phyloP scores from a whole-genome alignment of 2,113 vertebrate genomes.

The Abramis brama region DNA sequence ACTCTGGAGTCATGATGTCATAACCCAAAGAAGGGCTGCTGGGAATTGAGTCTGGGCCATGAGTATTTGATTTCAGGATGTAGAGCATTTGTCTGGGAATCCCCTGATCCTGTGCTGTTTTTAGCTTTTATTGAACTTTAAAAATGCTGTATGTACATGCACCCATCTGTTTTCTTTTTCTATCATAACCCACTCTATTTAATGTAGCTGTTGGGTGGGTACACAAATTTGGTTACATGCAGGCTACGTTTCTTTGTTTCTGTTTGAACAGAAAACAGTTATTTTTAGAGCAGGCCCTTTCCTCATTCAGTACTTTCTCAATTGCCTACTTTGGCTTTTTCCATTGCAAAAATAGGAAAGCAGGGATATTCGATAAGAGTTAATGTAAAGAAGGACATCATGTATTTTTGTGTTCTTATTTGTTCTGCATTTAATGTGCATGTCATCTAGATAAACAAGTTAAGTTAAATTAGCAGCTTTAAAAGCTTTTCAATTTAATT shows the following conservation, averaged over 20 bases:
- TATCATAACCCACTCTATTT: neutral
- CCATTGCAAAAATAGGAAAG: neutral
- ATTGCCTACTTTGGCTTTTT: neutral
- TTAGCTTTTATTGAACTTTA: neutral
- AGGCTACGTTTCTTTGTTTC: neutral
- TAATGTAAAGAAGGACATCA: neutral
- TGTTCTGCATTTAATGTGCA: neutral
- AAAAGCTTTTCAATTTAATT: neutral
- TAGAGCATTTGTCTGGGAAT: slow-evolving; percentile 8
- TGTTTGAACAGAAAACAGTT: neutral
- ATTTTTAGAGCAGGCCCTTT: neutral
- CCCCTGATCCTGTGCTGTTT: slow-evolving; percentile 13
- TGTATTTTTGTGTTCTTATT: neutral
- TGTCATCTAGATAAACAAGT: neutral
- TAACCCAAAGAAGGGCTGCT: neutral
- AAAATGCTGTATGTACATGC: neutral
- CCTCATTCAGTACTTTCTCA: neutral
- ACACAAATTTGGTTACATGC: neutral
- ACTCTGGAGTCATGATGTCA: neutral
- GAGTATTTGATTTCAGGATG: slow-evolving; percentile 17
- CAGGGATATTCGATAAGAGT: neutral
- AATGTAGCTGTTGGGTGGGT: neutral
- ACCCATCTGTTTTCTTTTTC: neutral
- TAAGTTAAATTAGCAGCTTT: neutral
- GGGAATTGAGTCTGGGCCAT: slow-evolving; percentile 18